Evolutionary conservation across 2,113 vertebrate genomes (phyloP), one percentile per base, ranked within the genome.

Genomic region (Macrotus californicus): DNA sequence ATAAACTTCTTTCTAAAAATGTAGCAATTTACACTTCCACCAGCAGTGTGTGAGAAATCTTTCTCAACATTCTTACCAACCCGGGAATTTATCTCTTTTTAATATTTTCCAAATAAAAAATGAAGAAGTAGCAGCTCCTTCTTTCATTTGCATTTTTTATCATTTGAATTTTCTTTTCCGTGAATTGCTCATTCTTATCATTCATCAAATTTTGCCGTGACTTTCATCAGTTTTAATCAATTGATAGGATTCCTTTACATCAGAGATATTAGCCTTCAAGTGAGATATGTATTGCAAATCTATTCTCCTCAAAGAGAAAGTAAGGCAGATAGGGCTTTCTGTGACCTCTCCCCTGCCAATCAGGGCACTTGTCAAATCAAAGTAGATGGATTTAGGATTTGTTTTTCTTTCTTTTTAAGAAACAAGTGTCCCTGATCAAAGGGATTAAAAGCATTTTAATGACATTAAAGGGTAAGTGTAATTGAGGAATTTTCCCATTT

Each of bases 271-370:
- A 41, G 50, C 26, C 4, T 19, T 82, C 87, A 34, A 76, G 13
- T 66, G 46, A 89, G 61, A 39, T 69, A 77, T 6, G 0, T 75
- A 48, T 70, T 87, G 16, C 12, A 73, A 92, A 73, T 70, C 6
- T 56, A 66, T 87, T 96, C 93, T 93, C 31, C 18, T 87, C 54
- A 89, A 93, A 73, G 8, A 76, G 39, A 85, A 84, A 66, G 41
- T 48, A 72, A 87, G 8, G 26, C 3, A 36, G 12, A 4, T n/a
- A 64, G 14, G 18, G 14, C 8, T 61, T 61, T 61, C 59, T 5
- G 1, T 4, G 21, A 61, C 54, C 21, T 7, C 21, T 1, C 59
- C 24, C 10, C 24, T 4, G n/a, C 24, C 24, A 26, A n/a, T 64
- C 15, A 50, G 7, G 79, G 18, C 9, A 72, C 31, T 46, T 85